phyloP scores from a whole-genome alignment of 2,113 vertebrate species.

The Festucalex cinctus region DNA sequence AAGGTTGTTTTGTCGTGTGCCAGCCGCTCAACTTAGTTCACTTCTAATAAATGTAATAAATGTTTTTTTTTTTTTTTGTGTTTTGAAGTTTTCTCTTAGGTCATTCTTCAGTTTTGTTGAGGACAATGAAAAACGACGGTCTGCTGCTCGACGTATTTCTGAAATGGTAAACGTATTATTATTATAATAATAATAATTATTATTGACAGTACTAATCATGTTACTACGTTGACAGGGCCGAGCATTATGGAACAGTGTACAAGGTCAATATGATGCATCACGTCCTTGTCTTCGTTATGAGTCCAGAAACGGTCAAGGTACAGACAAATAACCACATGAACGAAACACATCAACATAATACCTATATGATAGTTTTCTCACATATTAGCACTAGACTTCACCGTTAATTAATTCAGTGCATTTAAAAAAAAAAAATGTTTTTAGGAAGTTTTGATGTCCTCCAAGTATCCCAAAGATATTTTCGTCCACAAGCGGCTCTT shows the following conservation, averaged over 20 bases:
- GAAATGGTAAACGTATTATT: conserved; percentile 52
- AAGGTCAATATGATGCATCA: conserved; percentile 52
- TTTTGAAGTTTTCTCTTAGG: conserved; percentile 58
- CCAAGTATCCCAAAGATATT: conserved; percentile 67
- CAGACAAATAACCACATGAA: not conserved
- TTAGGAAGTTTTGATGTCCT: conserved; percentile 73
- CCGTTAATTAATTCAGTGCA: not conserved
- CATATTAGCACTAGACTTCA: too few relatives aligned
- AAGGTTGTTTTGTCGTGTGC: too few relatives aligned
- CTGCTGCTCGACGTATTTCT: conserved; percentile 27
- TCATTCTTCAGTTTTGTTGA: conserved; percentile 10
- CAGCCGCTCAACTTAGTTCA: not conserved
- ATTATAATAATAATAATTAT: not conserved
- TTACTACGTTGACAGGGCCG: conserved; percentile 34
- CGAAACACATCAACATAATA: not conserved
- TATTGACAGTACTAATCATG: not conserved
- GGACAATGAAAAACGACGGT: not conserved
- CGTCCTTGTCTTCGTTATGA: conserved; percentile 27
- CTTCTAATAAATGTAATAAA: not conserved
- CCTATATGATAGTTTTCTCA: not conserved
- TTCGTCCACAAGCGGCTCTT: conserved; percentile 52
- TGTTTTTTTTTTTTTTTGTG: not conserved
- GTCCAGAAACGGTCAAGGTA: conserved; percentile 71
- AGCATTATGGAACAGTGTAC: conserved; percentile 58
- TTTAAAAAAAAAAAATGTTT: too few relatives aligned